A percentile compares a stretch with the other conserved stretches of the same genome.
phyloP scores from a whole-genome alignment of 2,113 vertebrate genomes.

The Clarias gariepinus region DNA sequence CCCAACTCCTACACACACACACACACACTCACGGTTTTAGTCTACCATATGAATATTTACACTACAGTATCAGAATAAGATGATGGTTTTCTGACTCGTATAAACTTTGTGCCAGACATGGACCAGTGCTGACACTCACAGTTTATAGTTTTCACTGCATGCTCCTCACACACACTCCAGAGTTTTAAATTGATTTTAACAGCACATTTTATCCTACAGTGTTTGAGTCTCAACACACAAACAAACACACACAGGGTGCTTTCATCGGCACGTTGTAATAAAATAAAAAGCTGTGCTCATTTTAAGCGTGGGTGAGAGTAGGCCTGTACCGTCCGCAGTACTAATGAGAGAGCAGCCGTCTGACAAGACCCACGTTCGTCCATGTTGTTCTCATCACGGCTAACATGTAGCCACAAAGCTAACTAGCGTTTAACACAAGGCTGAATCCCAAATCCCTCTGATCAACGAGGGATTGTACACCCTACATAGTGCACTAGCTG shows the following conservation, averaged over 20 bases:
- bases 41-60: not conserved
- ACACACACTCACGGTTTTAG: not conserved
- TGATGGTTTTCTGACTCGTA: not conserved
- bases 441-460: too few species aligned
- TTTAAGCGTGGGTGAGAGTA: not conserved
- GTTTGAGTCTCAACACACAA: not conserved
- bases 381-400: too few species aligned
- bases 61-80: slow-evolving; percentile 9
- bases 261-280: not conserved
- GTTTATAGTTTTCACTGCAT: slow-evolving; percentile 3
- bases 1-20: not conserved
- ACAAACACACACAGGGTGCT: not conserved
- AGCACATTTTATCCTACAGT: not conserved
- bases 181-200: not conserved
- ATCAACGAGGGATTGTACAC: too few species aligned
- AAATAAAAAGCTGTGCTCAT: not conserved
- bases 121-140: slow-evolving; percentile 23
- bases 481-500: too few species aligned
- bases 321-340: too few species aligned
- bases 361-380: too few species aligned
- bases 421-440: too few species aligned
- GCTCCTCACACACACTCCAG: not conserved
- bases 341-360: too few species aligned
- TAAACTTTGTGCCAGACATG: slow-evolving; percentile 8
- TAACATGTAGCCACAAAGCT: too few species aligned